A percentile compares a stretch with the other conserved stretches of the same genome.
Evolutionary conservation across 2,113 vertebrate genomes (phyloP).

Genomic region (Epinephelus cyanopodus): DNA sequence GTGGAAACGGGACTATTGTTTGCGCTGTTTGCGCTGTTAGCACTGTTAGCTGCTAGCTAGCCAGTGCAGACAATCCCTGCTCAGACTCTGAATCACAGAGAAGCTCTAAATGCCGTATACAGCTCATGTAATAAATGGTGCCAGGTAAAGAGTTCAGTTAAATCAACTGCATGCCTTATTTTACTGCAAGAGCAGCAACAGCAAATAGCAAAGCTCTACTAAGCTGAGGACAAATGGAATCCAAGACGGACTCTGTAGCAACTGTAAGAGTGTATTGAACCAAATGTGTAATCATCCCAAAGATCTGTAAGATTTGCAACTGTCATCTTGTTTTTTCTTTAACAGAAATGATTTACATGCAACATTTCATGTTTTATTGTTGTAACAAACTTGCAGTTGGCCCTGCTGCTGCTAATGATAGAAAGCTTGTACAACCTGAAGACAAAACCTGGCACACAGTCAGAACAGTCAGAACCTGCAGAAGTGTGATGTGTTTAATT

Average conservation of each 20-base stretch:
- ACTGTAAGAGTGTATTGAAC: background rate
- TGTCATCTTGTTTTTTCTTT: background rate
- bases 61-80: too few species aligned
- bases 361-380: background rate
- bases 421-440: background rate
- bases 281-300: background rate
- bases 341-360: background rate
- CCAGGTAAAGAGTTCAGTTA: background rate
- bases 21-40: too few species aligned
- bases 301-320: background rate
- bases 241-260: background rate
- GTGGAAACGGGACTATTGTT: too few species aligned
- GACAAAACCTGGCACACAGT: background rate
- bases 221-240: background rate
- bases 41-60: too few species aligned
- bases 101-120: too few species aligned
- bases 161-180: background rate
- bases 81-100: too few species aligned
- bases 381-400: background rate
- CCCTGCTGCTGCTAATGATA: background rate
- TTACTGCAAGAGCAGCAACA: background rate
- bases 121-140: background rate
- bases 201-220: conserved; percentile 20
- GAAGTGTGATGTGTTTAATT: too few species aligned
- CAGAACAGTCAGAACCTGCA: too few species aligned